Percentiles rank a stretch among this genome's conserved stretches.
These are phyloP conservation scores for Parauchenoglanis punctatus DNA, from an alignment of 2,797 vertebrate genomes.

Conservation along the genomic window DNA sequence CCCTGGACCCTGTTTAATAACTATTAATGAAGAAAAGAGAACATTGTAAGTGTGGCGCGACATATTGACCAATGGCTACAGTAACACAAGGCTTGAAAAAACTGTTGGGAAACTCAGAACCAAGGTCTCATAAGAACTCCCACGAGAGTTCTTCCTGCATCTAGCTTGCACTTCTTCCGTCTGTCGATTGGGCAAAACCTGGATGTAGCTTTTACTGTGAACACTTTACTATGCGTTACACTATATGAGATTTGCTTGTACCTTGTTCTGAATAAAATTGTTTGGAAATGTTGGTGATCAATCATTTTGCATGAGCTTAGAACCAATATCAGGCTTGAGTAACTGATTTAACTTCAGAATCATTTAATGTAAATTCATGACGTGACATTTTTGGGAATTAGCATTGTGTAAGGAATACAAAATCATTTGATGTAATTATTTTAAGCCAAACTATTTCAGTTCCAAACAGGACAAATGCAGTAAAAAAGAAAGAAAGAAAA, in stretches of 20 bases:
- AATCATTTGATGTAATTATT: neutral
- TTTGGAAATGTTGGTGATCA: neutral
- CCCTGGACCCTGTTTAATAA: neutral
- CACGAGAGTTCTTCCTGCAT: neutral
- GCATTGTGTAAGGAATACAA: neutral
- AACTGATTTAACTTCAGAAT: neutral
- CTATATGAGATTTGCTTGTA: neutral
- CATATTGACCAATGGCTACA: neutral
- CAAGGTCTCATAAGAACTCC: neutral
- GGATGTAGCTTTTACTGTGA: neutral
- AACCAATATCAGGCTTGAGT: neutral
- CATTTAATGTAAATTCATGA: neutral
- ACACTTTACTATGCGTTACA: neutral
- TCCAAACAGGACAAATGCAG: neutral
- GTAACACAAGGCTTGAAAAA: neutral
- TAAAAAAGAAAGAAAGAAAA: no score
- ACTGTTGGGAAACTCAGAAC: neutral
- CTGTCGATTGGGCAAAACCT: neutral
- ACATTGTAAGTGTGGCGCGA: neutral
- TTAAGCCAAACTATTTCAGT: neutral
- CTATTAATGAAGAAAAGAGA: neutral
- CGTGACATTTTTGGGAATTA: neutral
- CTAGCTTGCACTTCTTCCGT: neutral
- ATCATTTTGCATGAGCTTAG: neutral
- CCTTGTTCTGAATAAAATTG: neutral